Evolutionary conservation across 2,113 vertebrate species (phyloP).

Genomic region (Notothenia coriiceps): DNA sequence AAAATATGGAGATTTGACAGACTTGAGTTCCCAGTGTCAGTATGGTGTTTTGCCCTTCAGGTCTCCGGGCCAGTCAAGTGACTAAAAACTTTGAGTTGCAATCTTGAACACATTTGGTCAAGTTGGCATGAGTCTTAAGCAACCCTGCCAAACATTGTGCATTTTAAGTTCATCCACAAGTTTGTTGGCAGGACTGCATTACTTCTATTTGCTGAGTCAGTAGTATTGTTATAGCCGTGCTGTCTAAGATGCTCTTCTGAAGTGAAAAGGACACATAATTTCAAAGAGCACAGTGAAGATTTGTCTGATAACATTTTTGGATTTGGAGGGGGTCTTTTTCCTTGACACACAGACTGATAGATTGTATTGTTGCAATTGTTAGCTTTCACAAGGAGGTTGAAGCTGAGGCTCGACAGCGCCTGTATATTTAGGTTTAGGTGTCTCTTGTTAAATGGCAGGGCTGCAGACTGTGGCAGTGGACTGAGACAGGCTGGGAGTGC

Average conservation of each 20-base stretch:
- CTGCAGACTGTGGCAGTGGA: conserved; percentile 65
- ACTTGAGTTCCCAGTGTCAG: too few relatives aligned
- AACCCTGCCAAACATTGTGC: background rate
- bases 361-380: conserved; percentile 39
- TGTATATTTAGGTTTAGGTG: conserved; percentile 64
- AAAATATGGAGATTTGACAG: too few relatives aligned
- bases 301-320: conserved; percentile 32
- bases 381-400: conserved; percentile 47
- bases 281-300: conserved; percentile 5
- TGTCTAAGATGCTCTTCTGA: conserved; percentile 10
- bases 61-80: too few relatives aligned
- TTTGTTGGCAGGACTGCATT: background rate
- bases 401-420: conserved; percentile 45
- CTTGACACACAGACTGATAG: conserved; percentile 16
- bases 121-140: background rate
- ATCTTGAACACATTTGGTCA: background rate
- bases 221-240: conserved; percentile 9
- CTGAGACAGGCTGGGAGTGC: conserved; percentile 68
- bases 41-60: too few relatives aligned
- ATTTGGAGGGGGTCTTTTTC: conserved; percentile 28
- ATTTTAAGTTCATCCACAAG: background rate
- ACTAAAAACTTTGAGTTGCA: background rate
- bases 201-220: background rate
- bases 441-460: conserved; percentile 68
- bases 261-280: conserved; percentile 4